Percentiles rank a stretch among this genome's conserved stretches.
Evolutionary conservation across 2,113 vertebrate genomes (phyloP).

Genomic region (Turnix velox): DNA sequence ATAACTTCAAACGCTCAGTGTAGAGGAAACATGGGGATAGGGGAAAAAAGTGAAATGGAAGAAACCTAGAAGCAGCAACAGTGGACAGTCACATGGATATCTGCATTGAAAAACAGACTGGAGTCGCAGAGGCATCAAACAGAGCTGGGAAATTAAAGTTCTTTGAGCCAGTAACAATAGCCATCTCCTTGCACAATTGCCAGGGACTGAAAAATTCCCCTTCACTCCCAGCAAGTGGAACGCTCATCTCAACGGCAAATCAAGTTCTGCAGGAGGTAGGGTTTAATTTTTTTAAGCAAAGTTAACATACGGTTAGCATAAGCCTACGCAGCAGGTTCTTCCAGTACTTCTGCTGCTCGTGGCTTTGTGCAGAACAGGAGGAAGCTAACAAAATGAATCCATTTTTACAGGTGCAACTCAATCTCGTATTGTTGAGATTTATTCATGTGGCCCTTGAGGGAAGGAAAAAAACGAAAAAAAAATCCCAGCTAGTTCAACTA

Average conservation of each 20-base stretch:
- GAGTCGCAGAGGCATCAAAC: slow-evolving; percentile 45
- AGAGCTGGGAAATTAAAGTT: slow-evolving; percentile 45
- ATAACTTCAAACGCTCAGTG: not conserved
- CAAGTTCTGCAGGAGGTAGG: slow-evolving; percentile 58
- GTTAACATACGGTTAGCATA: slow-evolving; percentile 67
- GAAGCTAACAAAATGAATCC: slow-evolving; percentile 45
- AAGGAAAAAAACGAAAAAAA: not conserved
- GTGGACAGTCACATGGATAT: slow-evolving; percentile 11
- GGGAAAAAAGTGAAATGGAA: not conserved
- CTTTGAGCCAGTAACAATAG: slow-evolving; percentile 48
- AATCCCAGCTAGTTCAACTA: slow-evolving; percentile 12
- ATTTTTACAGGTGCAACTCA: slow-evolving; percentile 59
- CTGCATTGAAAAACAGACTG: slow-evolving; percentile 12
- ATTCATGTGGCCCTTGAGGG: slow-evolving; percentile 5
- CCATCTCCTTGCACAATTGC: slow-evolving; percentile 18
- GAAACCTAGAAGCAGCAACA: not conserved
- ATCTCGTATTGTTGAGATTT: slow-evolving; percentile 42
- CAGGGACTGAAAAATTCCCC: slow-evolving; percentile 42
- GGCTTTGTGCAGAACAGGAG: slow-evolving; percentile 59
- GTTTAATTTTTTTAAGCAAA: slow-evolving; percentile 62
- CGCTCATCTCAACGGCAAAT: slow-evolving; percentile 59
- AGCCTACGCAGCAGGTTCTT: slow-evolving; percentile 67
- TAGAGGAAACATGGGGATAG: not conserved
- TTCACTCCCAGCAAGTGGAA: slow-evolving; percentile 44
- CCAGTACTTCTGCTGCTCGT: slow-evolving; percentile 36